Evolutionary conservation across 2,113 vertebrate species (phyloP).

Genomic region (Aphelocoma coerulescens): DNA sequence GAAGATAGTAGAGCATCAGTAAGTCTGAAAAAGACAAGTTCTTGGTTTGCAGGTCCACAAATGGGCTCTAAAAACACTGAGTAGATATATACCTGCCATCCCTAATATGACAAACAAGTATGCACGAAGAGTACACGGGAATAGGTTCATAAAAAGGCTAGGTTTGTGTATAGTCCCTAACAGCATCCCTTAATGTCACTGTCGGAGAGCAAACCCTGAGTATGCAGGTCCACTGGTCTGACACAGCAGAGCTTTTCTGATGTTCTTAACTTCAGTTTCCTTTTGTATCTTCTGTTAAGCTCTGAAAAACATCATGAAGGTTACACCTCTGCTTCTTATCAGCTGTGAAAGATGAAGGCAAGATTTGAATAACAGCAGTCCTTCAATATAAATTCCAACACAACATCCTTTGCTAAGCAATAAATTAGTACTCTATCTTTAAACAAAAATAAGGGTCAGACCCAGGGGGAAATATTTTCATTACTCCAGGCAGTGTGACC

Average conservation of each 20-base stretch:
- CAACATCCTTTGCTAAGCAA: neutral
- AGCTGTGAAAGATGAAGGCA: neutral
- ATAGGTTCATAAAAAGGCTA: neutral
- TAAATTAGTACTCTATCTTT: neutral
- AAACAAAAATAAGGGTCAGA: neutral
- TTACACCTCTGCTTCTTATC: neutral
- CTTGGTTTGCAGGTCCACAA: neutral
- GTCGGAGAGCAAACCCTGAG: accelerated
- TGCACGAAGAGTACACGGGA: neutral
- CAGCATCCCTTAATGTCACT: neutral
- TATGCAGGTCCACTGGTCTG: neutral
- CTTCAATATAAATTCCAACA: neutral
- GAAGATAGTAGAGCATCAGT: neutral
- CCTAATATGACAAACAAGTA: neutral
- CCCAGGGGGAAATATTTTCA: neutral
- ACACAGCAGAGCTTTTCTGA: neutral
- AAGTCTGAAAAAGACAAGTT: neutral
- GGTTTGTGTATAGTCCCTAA: neutral
- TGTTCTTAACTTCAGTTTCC: neutral
- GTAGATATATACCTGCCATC: neutral
- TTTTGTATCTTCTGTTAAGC: neutral
- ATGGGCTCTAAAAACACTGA: neutral
- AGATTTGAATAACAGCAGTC: neutral
- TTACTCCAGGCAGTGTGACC: neutral
- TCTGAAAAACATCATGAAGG: neutral